Base-by-base conservation (phyloP, 1,140 invertebrate species). In the Sminthurides bifidus region DNA sequence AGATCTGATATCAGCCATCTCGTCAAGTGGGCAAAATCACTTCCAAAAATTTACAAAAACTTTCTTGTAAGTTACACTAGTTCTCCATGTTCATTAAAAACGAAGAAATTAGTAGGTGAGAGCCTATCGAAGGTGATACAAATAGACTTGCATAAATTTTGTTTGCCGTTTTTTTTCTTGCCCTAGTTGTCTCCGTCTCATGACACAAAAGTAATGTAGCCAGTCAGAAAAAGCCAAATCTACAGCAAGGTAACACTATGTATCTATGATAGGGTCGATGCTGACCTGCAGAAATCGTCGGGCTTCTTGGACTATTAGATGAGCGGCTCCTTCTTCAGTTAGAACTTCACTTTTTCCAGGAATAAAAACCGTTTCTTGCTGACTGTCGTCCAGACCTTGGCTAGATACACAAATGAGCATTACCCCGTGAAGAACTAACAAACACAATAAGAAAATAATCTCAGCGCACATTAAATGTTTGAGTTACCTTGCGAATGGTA, bases 301-400 rank as follows among this genome's bases (percentile, higher is more conserved):
- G 17, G 92, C 89, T 73, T 92, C 87, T 31, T 76, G 63, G 33
- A 95, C 82, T 3, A 96, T 74, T 46, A 87, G 73, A 54, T 75
- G 67, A 19, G 92, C 87, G 17, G 89, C 90, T 71, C 93, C 82
- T 56, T 73, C 75, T 40, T 86, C 81, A 33, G 87, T 89, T 53
- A 94, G 73, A 21, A 82, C 85, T 26, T 60, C 58, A 66, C 82
- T 78, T 69, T 79, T 81, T 15, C 89, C 90, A 1, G 81, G 86
- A 23, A 95, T 80, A 76, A 85, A 93, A 55, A 93, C 72, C 65
- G 78, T 78, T 67, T 79, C 77, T 17, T 49, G 35, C 59, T 64
- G 44, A 31, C 43, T 27, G 46, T 17, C 24, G 19, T 10, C 24
- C 33, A 35, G n/a, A 35, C 8, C n/a, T 10, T 35, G 8, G 33